Conservation (phyloP, 2,797 vertebrate species). For the Tenualosa thibaudeaui region DNA sequence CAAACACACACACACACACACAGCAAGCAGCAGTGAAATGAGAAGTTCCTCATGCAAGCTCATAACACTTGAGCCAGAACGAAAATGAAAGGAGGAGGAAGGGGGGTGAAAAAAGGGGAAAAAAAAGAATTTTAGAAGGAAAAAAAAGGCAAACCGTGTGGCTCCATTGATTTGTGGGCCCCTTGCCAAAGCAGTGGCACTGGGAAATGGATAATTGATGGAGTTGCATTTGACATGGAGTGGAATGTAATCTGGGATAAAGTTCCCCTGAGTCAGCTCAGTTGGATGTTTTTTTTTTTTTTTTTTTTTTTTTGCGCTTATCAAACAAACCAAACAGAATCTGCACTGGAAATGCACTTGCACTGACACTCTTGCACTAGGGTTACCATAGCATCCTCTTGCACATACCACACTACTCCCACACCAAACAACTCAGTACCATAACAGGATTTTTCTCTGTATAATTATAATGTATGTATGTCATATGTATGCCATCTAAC, state of each 20-base stretch:
- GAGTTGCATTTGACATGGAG: conserved; percentile 61
- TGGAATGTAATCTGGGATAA: conserved; percentile 65
- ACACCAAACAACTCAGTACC: too few species aligned
- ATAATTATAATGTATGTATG: too few species aligned
- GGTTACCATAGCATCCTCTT: too few species aligned
- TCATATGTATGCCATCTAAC: too few species aligned
- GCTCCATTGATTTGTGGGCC: conserved; percentile 44
- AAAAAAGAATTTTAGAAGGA: conserved; percentile 27
- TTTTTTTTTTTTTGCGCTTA: background rate
- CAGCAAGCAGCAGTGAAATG: background rate
- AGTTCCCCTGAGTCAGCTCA: conserved; percentile 43
- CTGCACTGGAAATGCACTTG: too few species aligned
- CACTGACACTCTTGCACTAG: too few species aligned
- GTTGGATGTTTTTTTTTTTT: conserved; percentile 5
- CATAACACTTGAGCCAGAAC: background rate
- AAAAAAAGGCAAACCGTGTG: conserved; percentile 4
- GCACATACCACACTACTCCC: too few species aligned
- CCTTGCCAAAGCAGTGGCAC: conserved; percentile 47
- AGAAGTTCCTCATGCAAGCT: conserved; percentile 14
- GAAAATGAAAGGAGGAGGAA: background rate
- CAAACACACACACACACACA: background rate
- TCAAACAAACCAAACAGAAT: background rate
- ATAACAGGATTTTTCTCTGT: too few species aligned
- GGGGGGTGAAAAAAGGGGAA: background rate
- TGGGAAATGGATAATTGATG: conserved; percentile 70